phyloP scores from a whole-genome alignment of 2,888 invertebrate genomes.

The Nasonovia ribisnigri region DNA sequence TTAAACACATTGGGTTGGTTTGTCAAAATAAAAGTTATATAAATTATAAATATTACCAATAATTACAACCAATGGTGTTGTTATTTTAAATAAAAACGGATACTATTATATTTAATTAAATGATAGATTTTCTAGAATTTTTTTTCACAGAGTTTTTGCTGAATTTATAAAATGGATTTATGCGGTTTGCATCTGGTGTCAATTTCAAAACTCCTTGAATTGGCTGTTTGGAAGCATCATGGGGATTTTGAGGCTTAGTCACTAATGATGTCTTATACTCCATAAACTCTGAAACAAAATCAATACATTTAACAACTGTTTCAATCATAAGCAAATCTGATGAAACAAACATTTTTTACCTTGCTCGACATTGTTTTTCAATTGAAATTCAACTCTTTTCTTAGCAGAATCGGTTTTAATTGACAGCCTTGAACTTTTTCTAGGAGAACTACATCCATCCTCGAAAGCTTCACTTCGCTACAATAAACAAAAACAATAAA shows the following conservation, averaged over 20 bases:
- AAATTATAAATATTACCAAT: neutral
- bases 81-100: neutral
- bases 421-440: constrained; percentile 61
- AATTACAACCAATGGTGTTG: neutral
- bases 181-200: constrained; percentile 77
- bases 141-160: constrained; percentile 7
- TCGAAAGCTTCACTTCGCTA: constrained; percentile 53
- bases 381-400: constrained; percentile 74
- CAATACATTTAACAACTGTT: neutral
- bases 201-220: constrained; percentile 81
- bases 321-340: neutral
- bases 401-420: constrained; percentile 63
- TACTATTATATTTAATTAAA: constrained; percentile 6
- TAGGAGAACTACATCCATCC: neutral
- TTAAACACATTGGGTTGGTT: neutral
- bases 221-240: constrained; percentile 79
- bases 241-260: constrained; percentile 82
- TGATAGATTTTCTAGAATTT: constrained; percentile 57
- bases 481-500: neutral
- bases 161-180: constrained; percentile 79
- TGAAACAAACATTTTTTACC: constrained; percentile 70
- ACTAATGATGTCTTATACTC: constrained; percentile 81
- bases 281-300: constrained; percentile 62
- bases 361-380: constrained; percentile 67
- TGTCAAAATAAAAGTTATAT: neutral